Conservation (phyloP, 2,797 vertebrate genomes). For the Hybognathus amarus region DNA sequence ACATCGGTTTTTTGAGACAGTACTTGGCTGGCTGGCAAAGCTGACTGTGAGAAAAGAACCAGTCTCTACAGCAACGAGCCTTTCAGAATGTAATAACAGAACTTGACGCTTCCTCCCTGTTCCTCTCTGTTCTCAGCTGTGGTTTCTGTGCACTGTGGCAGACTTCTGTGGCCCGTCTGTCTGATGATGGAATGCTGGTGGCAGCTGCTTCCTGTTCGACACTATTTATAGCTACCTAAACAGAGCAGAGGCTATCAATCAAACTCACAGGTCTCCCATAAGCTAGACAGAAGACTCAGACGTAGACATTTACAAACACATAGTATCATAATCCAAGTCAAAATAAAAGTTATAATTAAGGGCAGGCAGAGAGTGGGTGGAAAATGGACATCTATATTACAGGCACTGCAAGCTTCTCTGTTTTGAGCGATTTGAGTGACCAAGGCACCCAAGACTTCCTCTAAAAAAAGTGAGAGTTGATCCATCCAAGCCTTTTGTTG, state of each 20-base stretch:
- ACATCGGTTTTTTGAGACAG: background rate
- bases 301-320: background rate
- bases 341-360: background rate
- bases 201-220: conserved; percentile 69
- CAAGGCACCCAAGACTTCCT: background rate
- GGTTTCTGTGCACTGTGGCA: conserved; percentile 39
- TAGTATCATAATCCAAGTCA: background rate
- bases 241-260: conserved; percentile 66
- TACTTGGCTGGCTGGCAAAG: background rate
- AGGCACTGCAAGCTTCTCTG: background rate
- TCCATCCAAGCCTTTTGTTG: background rate
- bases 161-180: conserved; percentile 46
- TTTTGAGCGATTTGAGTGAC: background rate
- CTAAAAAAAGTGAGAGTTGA: background rate
- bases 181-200: conserved; percentile 67
- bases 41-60: background rate
- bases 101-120: conserved; percentile 45
- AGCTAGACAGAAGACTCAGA: background rate
- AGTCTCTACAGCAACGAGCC: background rate
- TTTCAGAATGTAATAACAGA: conserved; percentile 29
- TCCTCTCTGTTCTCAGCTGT: conserved; percentile 37
- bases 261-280: conserved; percentile 52
- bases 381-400: background rate
- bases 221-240: conserved; percentile 73
- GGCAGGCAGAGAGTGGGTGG: background rate